phyloP scores from a whole-genome alignment of 2,888 invertebrate genomes.

The Deilephila porcellus region DNA sequence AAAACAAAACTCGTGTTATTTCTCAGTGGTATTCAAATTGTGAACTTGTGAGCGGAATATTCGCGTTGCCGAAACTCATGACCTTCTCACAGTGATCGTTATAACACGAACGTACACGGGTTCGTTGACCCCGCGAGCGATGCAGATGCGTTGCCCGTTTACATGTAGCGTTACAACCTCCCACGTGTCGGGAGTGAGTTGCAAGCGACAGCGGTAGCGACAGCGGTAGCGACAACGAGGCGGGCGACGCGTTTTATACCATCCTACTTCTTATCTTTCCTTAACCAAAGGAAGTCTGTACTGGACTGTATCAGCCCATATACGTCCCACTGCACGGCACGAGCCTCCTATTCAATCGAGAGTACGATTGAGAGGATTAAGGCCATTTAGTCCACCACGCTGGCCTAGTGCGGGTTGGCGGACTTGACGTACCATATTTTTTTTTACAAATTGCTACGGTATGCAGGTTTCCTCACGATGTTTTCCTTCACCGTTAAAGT shows the following conservation, averaged over 20 bases:
- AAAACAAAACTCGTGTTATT: constrained; percentile 40
- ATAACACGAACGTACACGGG: constrained; percentile 57
- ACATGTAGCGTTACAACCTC: constrained; percentile 81
- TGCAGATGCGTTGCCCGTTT: constrained; percentile 82
- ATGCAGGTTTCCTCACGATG: too few relatives aligned
- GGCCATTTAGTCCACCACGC: too few relatives aligned
- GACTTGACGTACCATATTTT: too few relatives aligned
- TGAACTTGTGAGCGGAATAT: constrained; percentile 46
- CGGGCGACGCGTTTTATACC: neutral
- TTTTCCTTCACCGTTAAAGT: too few relatives aligned
- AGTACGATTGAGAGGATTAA: too few relatives aligned
- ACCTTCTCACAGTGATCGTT: constrained; percentile 76
- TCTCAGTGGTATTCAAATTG: constrained; percentile 42
- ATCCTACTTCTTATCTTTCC: too few relatives aligned
- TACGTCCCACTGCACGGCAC: too few relatives aligned
- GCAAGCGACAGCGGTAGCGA: constrained; percentile 54
- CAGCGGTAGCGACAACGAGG: constrained; percentile 42
- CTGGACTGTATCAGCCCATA: too few relatives aligned
- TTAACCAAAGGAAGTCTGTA: too few relatives aligned
- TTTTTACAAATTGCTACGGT: too few relatives aligned
- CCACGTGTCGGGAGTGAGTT: constrained; percentile 60
- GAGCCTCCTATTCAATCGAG: too few relatives aligned
- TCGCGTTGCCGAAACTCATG: constrained; percentile 75
- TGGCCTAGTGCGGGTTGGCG: too few relatives aligned
- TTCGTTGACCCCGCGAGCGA: constrained; percentile 65